These are phyloP conservation scores for Phyllopteryx taeniolatus DNA, from an alignment of 2,113 vertebrate species.

Conservation along the genomic window DNA sequence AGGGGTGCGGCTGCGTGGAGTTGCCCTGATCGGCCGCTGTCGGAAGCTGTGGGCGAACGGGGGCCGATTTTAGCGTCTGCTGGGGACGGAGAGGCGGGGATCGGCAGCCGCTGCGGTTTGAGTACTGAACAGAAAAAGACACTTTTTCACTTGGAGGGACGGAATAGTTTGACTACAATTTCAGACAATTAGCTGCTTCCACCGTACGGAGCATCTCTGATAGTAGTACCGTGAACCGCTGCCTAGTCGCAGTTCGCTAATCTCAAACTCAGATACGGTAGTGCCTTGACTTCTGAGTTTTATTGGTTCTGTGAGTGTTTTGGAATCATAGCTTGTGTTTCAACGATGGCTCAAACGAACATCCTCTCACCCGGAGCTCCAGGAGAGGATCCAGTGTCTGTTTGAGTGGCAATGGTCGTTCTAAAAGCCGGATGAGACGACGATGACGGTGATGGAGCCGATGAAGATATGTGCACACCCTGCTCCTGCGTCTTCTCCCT, in stretches of 20 bases:
- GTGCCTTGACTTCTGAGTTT: background rate
- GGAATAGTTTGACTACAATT: background rate
- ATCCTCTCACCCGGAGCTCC: constrained; percentile 31
- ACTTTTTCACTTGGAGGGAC: background rate
- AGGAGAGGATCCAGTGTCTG: constrained; percentile 75
- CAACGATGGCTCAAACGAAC: too few relatives aligned
- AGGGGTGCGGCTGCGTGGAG: background rate
- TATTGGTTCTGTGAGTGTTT: too few relatives aligned
- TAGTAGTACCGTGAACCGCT: background rate
- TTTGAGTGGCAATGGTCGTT: constrained; percentile 90
- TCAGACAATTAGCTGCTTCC: background rate
- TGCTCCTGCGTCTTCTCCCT: constrained; percentile 93
- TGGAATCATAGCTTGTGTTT: too few relatives aligned
- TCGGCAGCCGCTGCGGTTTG: constrained; percentile 78
- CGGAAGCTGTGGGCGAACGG: constrained; percentile 22
- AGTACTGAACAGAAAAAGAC: constrained; percentile 36
- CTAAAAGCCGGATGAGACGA: constrained; percentile 54
- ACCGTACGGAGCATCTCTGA: too few relatives aligned
- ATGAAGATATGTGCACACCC: constrained; percentile 65
- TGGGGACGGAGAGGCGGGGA: background rate
- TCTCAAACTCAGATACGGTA: background rate
- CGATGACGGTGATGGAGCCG: background rate
- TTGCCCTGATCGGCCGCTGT: constrained; percentile 30
- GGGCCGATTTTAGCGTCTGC: constrained; percentile 5
- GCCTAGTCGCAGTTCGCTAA: background rate